Base-by-base conservation (phyloP, 2,888 invertebrate species). In the Suillia variegata region DNA sequence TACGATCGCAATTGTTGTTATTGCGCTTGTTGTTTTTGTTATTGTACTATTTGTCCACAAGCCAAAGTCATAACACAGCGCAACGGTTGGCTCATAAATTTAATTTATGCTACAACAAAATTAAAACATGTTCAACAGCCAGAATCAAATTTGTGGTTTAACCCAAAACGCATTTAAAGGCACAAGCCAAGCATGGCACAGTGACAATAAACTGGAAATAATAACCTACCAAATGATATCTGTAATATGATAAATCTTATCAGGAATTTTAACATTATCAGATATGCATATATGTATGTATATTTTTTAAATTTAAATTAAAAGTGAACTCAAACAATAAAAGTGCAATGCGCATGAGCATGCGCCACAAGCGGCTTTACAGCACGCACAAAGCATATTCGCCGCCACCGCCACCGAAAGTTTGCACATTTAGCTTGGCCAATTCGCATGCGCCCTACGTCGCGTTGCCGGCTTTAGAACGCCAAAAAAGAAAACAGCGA, bases 51-150 rank as follows among this genome's bases (percentile, higher is more conserved):
- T 26, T 48, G 22, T 15, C 51, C 57, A 52, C 57, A 57, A 57
- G 57, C 57, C 47, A 57, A 57, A 57, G 31, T 51, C 17, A 26
- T 52, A 51, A 42, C 13, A 15, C n/a, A 15, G 26, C 18, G 26
- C 18, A 33, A n/a, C 20, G 33, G 20, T 33, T 6, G 5, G 52
- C 12, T 52, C 20, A 20, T 52, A 55, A 55, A 49, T 55, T 33
- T 5, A n/a, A n/a, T n/a, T n/a, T n/a, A n/a, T n/a, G n/a, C n/a
- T n/a, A 21, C 15, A 26, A 26, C 10, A 50, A 26, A 50, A 17
- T 21, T 21, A 21, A 50, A 50, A 2, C 20, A 24, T 26, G 26
- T 26, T 26, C 10, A 26, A 26, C 26, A 26, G 26, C 10, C 26
- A 26, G 10, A 26, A 6, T 26, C 10, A 26, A 26, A 10, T 26